Conservation (phyloP, 2,888 invertebrate genomes). For the Portevinia maculata region DNA sequence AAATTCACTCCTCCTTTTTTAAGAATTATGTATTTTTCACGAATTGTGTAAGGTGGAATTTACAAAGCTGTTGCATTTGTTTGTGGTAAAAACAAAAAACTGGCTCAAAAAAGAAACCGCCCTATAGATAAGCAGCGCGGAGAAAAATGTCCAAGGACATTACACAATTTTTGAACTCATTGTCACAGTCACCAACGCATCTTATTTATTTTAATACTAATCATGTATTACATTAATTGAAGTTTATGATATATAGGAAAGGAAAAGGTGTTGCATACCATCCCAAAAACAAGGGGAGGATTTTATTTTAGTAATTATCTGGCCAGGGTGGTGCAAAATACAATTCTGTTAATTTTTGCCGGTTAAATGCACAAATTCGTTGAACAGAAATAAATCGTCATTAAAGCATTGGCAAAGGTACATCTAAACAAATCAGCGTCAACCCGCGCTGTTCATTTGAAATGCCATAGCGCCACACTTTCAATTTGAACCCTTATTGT, state of each 20-base stretch:
- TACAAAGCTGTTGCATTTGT: too few relatives aligned
- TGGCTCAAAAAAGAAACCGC: too few relatives aligned
- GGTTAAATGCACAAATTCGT: constrained; percentile 63
- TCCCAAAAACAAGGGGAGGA: constrained; percentile 12
- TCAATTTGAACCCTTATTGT: constrained; percentile 32
- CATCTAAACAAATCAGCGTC: constrained; percentile 33
- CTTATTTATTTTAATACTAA: too few relatives aligned
- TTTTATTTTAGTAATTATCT: not conserved
- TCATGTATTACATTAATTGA: not conserved
- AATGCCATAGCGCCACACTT: constrained; percentile 53
- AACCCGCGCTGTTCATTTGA: constrained; percentile 51
- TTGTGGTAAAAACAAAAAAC: too few relatives aligned
- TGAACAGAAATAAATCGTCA: constrained; percentile 43
- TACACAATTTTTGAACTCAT: too few relatives aligned
- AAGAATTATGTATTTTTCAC: too few relatives aligned
- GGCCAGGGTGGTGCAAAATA: not conserved
- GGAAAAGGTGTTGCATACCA: constrained; percentile 11
- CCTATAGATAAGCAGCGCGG: too few relatives aligned
- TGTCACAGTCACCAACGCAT: not conserved
- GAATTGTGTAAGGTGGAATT: too few relatives aligned
- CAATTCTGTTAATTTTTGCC: constrained; percentile 27
- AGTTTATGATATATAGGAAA: too few relatives aligned
- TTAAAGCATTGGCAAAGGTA: constrained; percentile 11
- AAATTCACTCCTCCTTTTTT: too few relatives aligned
- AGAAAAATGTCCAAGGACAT: too few relatives aligned